A percentile compares a stretch with the other conserved stretches of the same genome.
These are phyloP conservation scores for Spodoptera picta DNA, from an alignment of 2,888 invertebrate genomes.

Conservation along the genomic window DNA sequence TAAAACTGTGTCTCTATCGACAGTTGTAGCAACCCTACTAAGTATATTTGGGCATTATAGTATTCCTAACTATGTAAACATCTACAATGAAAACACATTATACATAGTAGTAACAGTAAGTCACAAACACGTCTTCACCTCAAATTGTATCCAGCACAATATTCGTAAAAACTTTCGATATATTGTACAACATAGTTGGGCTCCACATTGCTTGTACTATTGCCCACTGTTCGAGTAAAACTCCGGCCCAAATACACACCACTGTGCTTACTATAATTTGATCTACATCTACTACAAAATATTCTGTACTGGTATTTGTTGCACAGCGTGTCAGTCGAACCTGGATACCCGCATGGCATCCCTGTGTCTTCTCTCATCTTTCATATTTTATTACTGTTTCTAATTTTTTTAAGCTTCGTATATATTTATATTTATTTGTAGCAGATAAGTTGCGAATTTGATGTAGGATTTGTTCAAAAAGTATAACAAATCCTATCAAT, in stretches of 20 bases:
- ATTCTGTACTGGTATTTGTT: constrained; percentile 52
- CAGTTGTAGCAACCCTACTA: too few relatives aligned
- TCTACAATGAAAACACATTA: too few relatives aligned
- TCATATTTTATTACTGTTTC: constrained; percentile 4
- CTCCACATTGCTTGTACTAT: neutral
- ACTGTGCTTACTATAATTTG: neutral
- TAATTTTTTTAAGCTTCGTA: neutral
- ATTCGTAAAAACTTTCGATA: constrained; percentile 59
- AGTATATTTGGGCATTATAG: too few relatives aligned
- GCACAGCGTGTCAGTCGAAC: constrained; percentile 23
- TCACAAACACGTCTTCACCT: constrained; percentile 52
- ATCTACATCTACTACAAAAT: constrained; percentile 8
- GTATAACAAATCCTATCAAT: constrained; percentile 2
- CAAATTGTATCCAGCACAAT: constrained; percentile 68
- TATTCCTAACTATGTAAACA: too few relatives aligned
- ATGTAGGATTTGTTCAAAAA: constrained; percentile 4
- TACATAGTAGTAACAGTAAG: too few relatives aligned
- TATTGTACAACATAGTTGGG: constrained; percentile 31
- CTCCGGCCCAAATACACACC: constrained; percentile 35
- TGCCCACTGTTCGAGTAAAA: neutral
- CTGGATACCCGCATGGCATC: constrained; percentile 53
- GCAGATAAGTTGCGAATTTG: neutral
- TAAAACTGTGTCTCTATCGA: too few relatives aligned
- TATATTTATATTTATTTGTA: too few relatives aligned
- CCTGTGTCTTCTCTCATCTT: neutral